Conservation (phyloP, 2,113 vertebrate genomes). For the Arenaria interpres region DNA sequence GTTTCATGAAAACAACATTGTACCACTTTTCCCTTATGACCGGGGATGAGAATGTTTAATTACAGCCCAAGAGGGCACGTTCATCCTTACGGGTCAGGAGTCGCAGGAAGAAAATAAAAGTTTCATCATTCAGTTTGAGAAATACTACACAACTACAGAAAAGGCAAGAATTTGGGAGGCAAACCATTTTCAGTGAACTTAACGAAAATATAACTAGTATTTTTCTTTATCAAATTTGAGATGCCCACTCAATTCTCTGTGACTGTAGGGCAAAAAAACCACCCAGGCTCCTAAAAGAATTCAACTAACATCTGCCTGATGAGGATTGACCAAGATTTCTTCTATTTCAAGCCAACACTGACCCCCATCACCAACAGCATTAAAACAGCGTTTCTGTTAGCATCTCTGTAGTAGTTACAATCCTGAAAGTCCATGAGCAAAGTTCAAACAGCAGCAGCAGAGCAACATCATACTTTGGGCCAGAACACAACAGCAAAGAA, state of each 20-base stretch:
- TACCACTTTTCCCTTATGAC: not conserved
- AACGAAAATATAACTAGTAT: too few relatives aligned
- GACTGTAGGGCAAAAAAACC: not conserved
- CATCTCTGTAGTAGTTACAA: not conserved
- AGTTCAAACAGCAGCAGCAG: not conserved
- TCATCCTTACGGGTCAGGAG: not conserved
- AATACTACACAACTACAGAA: not conserved
- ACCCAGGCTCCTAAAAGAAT: not conserved
- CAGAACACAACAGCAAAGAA: not conserved
- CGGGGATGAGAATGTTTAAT: not conserved
- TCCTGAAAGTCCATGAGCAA: not conserved
- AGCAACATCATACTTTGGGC: not conserved
- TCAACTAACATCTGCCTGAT: not conserved
- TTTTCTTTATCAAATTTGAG: not conserved
- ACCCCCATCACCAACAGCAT: rapidly evolving
- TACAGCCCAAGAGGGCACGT: not conserved
- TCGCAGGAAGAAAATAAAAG: not conserved
- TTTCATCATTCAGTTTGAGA: not conserved
- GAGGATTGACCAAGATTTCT: not conserved
- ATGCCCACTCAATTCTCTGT: not conserved
- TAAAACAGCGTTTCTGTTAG: not conserved
- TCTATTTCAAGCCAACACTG: not conserved
- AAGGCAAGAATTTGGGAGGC: not conserved
- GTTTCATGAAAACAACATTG: not conserved
- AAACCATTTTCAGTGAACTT: not conserved